phyloP scores from a whole-genome alignment of 2,797 vertebrate genomes.

The Mycteria americana region DNA sequence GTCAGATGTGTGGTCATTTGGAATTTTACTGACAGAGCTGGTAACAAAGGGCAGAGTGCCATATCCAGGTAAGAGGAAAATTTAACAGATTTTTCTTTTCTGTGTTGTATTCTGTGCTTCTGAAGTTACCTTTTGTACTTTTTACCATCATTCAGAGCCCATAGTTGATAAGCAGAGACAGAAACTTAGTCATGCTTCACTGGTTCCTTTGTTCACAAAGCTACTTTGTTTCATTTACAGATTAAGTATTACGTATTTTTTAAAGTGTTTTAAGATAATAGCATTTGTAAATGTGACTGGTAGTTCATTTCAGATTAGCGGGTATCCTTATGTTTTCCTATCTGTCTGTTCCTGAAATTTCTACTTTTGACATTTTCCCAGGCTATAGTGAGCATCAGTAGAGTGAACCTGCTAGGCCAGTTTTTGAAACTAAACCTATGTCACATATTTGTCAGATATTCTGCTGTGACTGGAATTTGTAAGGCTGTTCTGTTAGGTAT shows the following conservation, averaged over 20 bases:
- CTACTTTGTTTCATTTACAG: neutral
- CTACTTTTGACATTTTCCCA: neutral
- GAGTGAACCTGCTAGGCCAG: neutral
- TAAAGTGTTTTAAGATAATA: neutral
- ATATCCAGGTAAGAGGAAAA: constrained; percentile 85
- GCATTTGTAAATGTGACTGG: neutral
- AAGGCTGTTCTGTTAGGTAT: neutral
- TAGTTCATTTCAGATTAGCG: neutral
- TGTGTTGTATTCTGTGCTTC: neutral
- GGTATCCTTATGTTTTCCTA: neutral
- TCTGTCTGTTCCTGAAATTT: neutral
- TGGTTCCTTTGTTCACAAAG: neutral
- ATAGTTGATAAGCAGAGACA: neutral
- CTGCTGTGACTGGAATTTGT: neutral
- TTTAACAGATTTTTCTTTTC: neutral
- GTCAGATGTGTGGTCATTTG: constrained; percentile 96
- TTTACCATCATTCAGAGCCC: neutral
- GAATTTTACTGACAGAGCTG: constrained; percentile 91
- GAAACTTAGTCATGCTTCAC: neutral
- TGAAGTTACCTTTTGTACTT: neutral
- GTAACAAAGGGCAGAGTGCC: constrained; percentile 96
- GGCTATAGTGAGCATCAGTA: neutral
- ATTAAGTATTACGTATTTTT: neutral
- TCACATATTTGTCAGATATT: neutral
- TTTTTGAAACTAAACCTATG: neutral